A percentile compares a stretch with the other conserved stretches of the same genome.
phyloP scores from a whole-genome alignment of 2,113 vertebrate species.

The Pedionomus torquatus region DNA sequence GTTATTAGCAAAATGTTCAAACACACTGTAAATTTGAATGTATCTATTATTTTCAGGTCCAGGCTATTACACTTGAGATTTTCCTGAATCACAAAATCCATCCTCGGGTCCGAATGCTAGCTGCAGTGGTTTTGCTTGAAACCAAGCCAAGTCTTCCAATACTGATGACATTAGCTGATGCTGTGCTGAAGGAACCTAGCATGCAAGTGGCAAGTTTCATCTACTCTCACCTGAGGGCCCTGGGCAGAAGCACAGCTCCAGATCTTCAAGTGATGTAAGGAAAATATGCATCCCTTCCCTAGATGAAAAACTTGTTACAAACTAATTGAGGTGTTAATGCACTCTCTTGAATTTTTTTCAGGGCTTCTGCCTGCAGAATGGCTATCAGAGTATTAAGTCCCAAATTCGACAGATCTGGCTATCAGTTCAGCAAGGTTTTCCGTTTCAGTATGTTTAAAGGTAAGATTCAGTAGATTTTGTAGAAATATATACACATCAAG shows the following conservation, averaged over 20 bases:
- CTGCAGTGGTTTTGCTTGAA: slow-evolving; percentile 58
- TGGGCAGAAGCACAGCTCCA: slow-evolving; percentile 52
- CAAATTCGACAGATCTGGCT: slow-evolving; percentile 37
- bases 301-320: not conserved
- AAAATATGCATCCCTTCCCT: not conserved
- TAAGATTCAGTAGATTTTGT: slow-evolving; percentile 14
- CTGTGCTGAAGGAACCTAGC: slow-evolving; percentile 60
- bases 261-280: slow-evolving; percentile 69
- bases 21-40: not conserved
- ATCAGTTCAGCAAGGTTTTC: slow-evolving; percentile 50
- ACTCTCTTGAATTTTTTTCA: not conserved
- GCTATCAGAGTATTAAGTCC: slow-evolving; percentile 36
- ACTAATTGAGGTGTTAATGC: not conserved
- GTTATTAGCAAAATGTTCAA: not conserved
- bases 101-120: slow-evolving; percentile 37
- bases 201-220: slow-evolving; percentile 67
- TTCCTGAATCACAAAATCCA: slow-evolving; percentile 54
- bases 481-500: not conserved
- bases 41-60: slow-evolving; percentile 57
- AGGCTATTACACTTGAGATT: slow-evolving; percentile 55
- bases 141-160: slow-evolving; percentile 58
- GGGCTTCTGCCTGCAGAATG: slow-evolving; percentile 67
- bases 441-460: slow-evolving; percentile 47
- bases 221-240: slow-evolving; percentile 57
- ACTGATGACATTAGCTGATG: slow-evolving; percentile 40